A percentile compares a stretch with the other conserved stretches of the same genome.
Evolutionary conservation across 2,113 vertebrate species (phyloP).

Genomic region (Cercocebus atys): DNA sequence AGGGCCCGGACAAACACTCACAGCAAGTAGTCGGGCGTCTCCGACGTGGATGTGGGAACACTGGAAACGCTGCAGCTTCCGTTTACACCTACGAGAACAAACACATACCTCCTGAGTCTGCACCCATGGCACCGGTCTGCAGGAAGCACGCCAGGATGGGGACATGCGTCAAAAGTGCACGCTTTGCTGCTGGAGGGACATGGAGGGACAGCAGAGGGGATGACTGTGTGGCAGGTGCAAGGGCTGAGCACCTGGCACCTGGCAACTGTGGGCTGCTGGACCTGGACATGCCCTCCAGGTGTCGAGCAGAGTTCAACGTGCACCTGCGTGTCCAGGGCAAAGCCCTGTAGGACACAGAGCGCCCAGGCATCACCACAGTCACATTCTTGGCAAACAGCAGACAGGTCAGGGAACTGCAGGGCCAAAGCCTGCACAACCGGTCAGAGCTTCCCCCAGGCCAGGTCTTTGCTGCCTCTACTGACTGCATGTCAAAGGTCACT

Average conservation of each 20-base stretch:
- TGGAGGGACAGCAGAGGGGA: background rate
- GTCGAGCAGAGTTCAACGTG: background rate
- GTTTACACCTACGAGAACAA: conserved; percentile 84
- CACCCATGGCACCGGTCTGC: background rate
- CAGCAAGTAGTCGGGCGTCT: conserved; percentile 94
- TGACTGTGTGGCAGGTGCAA: fast-evolving
- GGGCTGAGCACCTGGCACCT: background rate
- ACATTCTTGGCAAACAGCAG: background rate
- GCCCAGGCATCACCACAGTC: fast-evolving
- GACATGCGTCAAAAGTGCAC: background rate
- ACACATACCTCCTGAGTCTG: background rate
- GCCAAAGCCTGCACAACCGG: background rate
- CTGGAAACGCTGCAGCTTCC: conserved; percentile 91
- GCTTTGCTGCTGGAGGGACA: background rate
- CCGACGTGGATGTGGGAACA: conserved; percentile 90
- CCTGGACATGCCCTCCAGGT: background rate
- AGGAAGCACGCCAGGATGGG: background rate
- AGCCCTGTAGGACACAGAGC: background rate
- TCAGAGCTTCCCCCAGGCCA: background rate
- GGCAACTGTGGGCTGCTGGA: background rate
- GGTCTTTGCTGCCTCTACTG: background rate
- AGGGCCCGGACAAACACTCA: conserved; percentile 83
- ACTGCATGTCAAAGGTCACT: background rate
- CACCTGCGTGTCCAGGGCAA: background rate
- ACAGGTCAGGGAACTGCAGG: background rate